Evolutionary conservation across 2,113 vertebrate species (phyloP).

Genomic region (Oenanthe oenanthe): DNA sequence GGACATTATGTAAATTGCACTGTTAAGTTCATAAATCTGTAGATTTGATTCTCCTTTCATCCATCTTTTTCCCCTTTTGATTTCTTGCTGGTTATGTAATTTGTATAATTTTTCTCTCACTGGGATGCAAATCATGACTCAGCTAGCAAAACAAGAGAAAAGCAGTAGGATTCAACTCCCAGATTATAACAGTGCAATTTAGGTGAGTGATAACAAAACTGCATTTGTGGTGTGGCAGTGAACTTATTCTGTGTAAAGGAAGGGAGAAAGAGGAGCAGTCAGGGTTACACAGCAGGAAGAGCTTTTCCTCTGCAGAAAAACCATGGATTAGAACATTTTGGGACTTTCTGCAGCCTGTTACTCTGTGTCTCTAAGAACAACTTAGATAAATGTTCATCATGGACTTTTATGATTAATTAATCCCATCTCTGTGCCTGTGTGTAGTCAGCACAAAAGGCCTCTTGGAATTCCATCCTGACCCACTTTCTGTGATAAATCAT

Average conservation of each 20-base stretch:
- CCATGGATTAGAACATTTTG: fast-evolving
- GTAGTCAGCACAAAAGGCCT: background rate
- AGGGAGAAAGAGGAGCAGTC: background rate
- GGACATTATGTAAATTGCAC: background rate
- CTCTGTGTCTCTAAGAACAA: background rate
- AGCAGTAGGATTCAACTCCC: background rate
- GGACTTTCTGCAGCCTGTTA: background rate
- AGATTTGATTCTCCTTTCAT: background rate
- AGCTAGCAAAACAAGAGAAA: background rate
- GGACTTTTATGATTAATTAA: background rate
- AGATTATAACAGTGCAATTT: background rate
- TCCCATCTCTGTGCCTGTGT: background rate
- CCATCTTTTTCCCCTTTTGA: background rate
- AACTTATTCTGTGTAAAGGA: background rate
- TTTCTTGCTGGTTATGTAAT: background rate
- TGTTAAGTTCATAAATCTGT: background rate
- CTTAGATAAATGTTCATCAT: background rate
- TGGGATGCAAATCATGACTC: background rate
- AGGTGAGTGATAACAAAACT: background rate
- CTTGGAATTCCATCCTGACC: background rate
- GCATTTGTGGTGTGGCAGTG: background rate
- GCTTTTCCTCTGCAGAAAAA: background rate
- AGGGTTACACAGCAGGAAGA: background rate
- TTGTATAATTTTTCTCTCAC: background rate
- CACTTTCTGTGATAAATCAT: background rate